Conservation (phyloP, 2,888 invertebrate species). For the Tupiocoris notatus region DNA sequence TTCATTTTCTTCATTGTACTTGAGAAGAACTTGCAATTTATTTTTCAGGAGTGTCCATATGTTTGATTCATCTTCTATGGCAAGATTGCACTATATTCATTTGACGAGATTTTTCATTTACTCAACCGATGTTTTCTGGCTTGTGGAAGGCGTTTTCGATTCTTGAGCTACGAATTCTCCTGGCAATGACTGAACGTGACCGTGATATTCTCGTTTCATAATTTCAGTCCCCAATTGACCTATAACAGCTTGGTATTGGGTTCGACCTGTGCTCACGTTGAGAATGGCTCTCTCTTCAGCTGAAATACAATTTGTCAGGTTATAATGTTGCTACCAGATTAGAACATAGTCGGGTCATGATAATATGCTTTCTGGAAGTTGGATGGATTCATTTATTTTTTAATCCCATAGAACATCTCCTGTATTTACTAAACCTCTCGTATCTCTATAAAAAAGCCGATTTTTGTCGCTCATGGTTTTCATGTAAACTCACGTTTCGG, state of each 20-base stretch:
- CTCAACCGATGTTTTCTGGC: not conserved
- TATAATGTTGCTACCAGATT: too few species aligned
- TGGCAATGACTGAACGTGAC: constrained; percentile 20
- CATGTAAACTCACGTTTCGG: constrained; percentile 44
- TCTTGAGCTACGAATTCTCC: not conserved
- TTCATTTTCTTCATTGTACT: too few species aligned
- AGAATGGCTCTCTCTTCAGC: constrained; percentile 45
- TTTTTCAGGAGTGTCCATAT: too few species aligned
- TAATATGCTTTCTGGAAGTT: too few species aligned
- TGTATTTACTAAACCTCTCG: too few species aligned
- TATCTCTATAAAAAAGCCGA: too few species aligned
- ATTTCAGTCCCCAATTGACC: constrained; percentile 42
- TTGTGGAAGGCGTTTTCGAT: constrained; percentile 4
- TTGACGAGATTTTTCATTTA: not conserved
- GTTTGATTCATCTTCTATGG: too few species aligned
- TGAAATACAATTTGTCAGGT: too few species aligned
- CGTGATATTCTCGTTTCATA: constrained; percentile 42
- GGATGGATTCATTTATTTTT: too few species aligned
- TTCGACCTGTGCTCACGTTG: constrained; percentile 35
- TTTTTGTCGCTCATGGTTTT: not conserved
- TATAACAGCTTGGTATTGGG: constrained; percentile 45
- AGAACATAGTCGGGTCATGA: too few species aligned
- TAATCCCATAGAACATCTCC: too few species aligned
- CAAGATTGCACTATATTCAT: not conserved
- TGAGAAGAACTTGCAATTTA: too few species aligned